Evolutionary conservation across 2,797 vertebrate species (phyloP), one percentile per base, ranked within the genome.

Genomic region (Martes flavigula): DNA sequence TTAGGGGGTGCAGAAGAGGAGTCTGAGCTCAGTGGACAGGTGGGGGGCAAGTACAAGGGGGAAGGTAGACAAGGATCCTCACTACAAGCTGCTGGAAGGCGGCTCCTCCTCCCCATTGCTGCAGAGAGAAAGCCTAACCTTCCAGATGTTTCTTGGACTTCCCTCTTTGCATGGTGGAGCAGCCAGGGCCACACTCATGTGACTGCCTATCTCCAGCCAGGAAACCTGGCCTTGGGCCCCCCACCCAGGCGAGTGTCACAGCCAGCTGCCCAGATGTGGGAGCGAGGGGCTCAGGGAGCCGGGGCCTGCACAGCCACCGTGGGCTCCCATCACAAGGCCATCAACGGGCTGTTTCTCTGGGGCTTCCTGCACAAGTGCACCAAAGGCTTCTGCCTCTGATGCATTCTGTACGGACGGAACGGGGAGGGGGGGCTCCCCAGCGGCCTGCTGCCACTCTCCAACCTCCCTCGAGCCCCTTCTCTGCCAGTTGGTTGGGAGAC

Each of bases 31-130:
- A 7, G 32, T 8, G 17, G 32, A 35, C 0, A 0, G 66, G 77
- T 3, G 3, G 48, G 0, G 0, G 51, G 6, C 32, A 32, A 32
- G 48, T 2, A n/a, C 25, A 9, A 4, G 27, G 54, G 10, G 46
- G 14, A 30, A 35, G 77, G 62, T 1, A 27, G 75, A 43, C 46
- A 8, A 46, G 5, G 10, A 15, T 11, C 35, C 35, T 35, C 7
- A 2, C 40, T 23, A 14, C n/a, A 40, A 77, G 56, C n/a, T 25
- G 20, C 21, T 3, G 8, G 15, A 77, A 17, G 2, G 35, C 0
- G 35, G 90, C 18, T 13, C 15, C 54, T 83, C 68, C 35, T n/a
- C 66, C 46, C n/a, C 60, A 8, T n/a, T 6, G 68, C n/a, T 62
- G 54, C 13, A 54, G 81, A 25, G 11, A 54, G 68, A 73, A 35